Evolutionary conservation across 2,888 invertebrate genomes (phyloP).

Genomic region (Notocelia uddmanniana): DNA sequence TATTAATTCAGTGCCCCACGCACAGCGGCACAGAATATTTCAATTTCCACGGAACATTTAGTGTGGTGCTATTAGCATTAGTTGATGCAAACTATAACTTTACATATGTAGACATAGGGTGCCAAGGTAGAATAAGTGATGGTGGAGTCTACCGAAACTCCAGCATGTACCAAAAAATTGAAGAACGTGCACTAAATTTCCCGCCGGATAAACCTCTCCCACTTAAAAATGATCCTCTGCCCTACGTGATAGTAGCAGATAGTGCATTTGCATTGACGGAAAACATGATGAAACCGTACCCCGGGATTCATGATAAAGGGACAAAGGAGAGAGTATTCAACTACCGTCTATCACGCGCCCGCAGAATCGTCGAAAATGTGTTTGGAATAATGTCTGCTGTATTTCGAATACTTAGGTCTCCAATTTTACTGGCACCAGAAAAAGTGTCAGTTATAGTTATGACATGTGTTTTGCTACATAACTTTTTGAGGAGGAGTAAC

Average conservation of each 20-base stretch:
- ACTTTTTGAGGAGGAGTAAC: conserved; percentile 32
- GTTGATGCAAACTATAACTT: conserved; percentile 49
- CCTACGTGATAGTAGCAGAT: conserved; percentile 23
- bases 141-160: conserved; percentile 51
- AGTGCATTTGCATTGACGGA: conserved; percentile 14
- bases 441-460: conserved; percentile 33
- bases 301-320: conserved; percentile 46
- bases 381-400: conserved; percentile 48
- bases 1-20: conserved; percentile 42
- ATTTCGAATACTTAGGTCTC: conserved; percentile 52
- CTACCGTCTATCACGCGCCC: conserved; percentile 45
- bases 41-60: conserved; percentile 48
- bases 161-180: conserved; percentile 53
- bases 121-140: conserved; percentile 54
- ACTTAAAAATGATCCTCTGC: conserved; percentile 25
- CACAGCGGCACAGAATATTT: conserved; percentile 46
- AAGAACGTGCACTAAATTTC: conserved; percentile 48
- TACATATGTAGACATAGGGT: conserved; percentile 50
- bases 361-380: conserved; percentile 39
- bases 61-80: conserved; percentile 50
- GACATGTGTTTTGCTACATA: conserved; percentile 34
- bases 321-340: conserved; percentile 47
- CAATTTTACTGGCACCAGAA: conserved; percentile 32
- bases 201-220: conserved; percentile 45
- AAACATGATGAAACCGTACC: conserved; percentile 40